Evolutionary conservation across 1,140 invertebrate species (phyloP).

Genomic region (Diachasma alloeum): DNA sequence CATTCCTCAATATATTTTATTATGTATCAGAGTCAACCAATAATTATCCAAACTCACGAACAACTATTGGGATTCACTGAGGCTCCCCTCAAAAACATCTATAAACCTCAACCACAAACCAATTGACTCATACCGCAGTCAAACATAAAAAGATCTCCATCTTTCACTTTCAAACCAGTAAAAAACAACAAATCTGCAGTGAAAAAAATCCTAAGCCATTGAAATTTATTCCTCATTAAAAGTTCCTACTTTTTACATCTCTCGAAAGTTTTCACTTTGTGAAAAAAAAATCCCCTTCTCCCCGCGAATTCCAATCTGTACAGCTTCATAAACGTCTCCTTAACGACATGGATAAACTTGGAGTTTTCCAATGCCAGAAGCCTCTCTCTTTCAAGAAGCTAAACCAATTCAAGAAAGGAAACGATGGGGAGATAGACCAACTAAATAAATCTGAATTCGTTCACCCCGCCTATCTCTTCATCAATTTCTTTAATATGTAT

Average conservation of each 20-base stretch:
- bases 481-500: too few species aligned
- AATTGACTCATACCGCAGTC: not conserved
- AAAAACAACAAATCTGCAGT: not conserved
- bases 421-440: too few species aligned
- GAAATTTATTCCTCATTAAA: not conserved
- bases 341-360: not conserved
- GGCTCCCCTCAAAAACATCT: too few species aligned
- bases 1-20: too few species aligned
- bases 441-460: not conserved
- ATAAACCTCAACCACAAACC: too few species aligned
- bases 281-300: not conserved
- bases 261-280: not conserved
- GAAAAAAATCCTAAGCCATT: not conserved
- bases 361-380: not conserved
- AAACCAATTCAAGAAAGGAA: not conserved
- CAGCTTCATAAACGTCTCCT: not conserved
- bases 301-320: not conserved
- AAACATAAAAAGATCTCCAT: not conserved
- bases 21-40: too few species aligned
- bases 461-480: not conserved
- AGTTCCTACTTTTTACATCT: not conserved
- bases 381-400: not conserved
- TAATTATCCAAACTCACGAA: too few species aligned
- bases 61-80: too few species aligned
- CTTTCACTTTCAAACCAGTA: not conserved